Base-by-base conservation (phyloP, 92 coral and sea anemone genomes). In the Epizoanthus illoricatus region DNA sequence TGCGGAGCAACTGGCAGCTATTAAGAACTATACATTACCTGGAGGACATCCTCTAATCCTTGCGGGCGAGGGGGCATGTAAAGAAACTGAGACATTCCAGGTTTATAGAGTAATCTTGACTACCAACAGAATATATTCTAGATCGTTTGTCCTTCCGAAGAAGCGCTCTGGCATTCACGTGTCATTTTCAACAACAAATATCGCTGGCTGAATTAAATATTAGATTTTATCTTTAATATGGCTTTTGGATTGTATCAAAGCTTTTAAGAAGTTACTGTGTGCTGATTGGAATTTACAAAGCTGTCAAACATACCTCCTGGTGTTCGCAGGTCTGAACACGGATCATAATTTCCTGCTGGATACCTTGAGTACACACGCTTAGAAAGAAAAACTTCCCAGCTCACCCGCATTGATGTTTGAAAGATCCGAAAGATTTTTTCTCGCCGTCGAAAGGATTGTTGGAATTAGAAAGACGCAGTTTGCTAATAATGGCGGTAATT, bases 271-370 rank as follows among this genome's bases (percentile, higher is more conserved):
- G 19, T 41, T 7, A 20, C 66, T 21, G 71, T 33, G 82, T 41
- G 71, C 16, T 62, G 82, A 78, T 78, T 58, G 82, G 82, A 78
- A 78, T 78, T 78, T 42, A 42, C 82, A 78, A 78, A 78, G 49
- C 69, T 78, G 82, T 78, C 82, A 78, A 68, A 76, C 20, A 43
- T 41, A 20, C 71, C 81, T 40, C 71, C 71, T 76, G 82, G 16
- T 17, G 47, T 36, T 21, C 39, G 17, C 56, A 18, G 28, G 17
- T 7, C 71, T 11, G 73, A 68, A 68, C 60, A 58, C 81, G 18
- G 68, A 20, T 40, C 55, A 52, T 6, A 40, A 63, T 78, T 78
- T 63, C 59, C 71, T 52, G 56, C 10, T 12, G 10, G 56, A 52
- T 7, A 13, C 2, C 56, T 62, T 78, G 82, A 42, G 82, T 66